Evolutionary conservation across 2,113 vertebrate genomes (phyloP).

Genomic region (Ranitomeya imitator): DNA sequence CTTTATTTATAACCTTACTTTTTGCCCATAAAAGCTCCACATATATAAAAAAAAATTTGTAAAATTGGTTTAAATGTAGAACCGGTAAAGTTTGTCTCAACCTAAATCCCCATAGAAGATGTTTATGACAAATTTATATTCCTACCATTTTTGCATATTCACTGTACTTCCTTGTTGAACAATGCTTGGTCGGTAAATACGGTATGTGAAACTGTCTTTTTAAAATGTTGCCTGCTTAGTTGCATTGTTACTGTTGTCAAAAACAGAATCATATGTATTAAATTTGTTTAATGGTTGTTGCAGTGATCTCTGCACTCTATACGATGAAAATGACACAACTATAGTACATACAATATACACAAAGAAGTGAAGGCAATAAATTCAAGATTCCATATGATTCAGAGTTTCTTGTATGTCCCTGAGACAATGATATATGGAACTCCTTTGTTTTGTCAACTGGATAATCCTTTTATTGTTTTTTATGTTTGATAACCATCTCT

Average conservation of each 20-base stretch:
- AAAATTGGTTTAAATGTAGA: no score
- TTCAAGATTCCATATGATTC: conserved; percentile 11
- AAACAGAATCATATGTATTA: not conserved
- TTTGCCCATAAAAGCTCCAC: no score
- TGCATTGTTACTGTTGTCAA: not conserved
- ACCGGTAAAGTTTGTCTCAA: no score
- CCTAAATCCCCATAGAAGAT: no score
- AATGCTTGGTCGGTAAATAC: no score
- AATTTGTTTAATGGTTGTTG: not conserved
- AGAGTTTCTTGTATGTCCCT: not conserved
- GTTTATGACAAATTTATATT: no score
- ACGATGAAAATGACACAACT: not conserved
- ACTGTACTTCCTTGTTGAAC: no score
- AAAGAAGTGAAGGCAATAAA: not conserved
- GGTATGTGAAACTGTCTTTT: not conserved
- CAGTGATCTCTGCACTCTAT: not conserved
- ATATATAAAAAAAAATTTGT: no score
- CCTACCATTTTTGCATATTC: no score
- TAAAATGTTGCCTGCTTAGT: not conserved
- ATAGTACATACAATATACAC: not conserved
- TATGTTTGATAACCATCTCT: conserved; percentile 18
- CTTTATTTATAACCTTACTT: no score
- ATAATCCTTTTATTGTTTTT: conserved; percentile 25
- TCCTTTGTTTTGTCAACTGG: not conserved
- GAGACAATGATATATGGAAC: conserved; percentile 12